phyloP scores from a whole-genome alignment of 30 jellyfish, hydroid and myxozoan species.

The Turritopsis dohrnii region DNA sequence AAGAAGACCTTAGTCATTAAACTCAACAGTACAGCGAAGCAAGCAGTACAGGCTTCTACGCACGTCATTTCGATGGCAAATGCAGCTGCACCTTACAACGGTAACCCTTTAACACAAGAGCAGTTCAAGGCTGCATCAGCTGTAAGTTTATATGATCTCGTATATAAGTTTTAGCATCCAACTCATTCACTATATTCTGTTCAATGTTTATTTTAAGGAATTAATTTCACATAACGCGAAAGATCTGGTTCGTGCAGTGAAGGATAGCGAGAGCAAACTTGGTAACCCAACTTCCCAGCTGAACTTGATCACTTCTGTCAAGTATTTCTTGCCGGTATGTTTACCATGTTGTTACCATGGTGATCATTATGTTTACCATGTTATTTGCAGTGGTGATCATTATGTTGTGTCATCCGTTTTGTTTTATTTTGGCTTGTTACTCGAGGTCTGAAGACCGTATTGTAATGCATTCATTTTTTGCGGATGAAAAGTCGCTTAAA shows the following conservation, averaged over 20 bases:
- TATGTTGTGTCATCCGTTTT: no score
- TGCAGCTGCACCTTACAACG: constrained; percentile 20
- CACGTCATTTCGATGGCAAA: constrained; percentile 19
- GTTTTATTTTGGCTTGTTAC: no score
- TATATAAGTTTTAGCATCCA: no score
- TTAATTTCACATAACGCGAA: constrained; percentile 12
- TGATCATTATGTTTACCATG: neutral
- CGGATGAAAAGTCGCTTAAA: no score
- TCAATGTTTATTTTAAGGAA: constrained; percentile 15
- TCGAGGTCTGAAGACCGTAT: no score
- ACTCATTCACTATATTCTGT: no score
- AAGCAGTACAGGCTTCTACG: constrained; percentile 20
- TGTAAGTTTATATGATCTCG: constrained; percentile 15
- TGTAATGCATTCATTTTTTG: no score
- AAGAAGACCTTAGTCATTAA: constrained; percentile 12
- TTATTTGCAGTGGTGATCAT: no score
- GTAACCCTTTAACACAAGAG: constrained; percentile 15
- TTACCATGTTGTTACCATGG: neutral
- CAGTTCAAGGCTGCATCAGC: constrained; percentile 4
- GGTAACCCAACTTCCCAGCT: constrained; percentile 19
- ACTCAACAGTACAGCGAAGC: constrained; percentile 14
- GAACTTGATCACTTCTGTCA: constrained; percentile 17
- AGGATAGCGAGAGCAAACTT: constrained; percentile 25
- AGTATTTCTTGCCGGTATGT: constrained; percentile 26
- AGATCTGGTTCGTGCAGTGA: constrained; percentile 28